These are phyloP conservation scores for Agrotis clavis DNA, from an alignment of 2,888 invertebrate species.

Conservation along the genomic window DNA sequence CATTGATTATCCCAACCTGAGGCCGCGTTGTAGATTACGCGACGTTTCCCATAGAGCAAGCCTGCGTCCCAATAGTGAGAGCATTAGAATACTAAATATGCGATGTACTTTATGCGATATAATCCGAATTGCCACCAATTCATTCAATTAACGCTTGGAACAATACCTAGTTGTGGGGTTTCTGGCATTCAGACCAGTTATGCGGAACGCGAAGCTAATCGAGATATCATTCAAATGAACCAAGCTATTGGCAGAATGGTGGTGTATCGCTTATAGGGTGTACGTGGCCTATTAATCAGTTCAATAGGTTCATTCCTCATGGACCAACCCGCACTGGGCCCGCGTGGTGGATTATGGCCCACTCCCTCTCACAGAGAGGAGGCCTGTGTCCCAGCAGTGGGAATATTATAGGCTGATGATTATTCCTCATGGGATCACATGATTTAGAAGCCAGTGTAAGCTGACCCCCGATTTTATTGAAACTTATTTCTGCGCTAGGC, in stretches of 20 bases:
- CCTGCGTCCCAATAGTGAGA: background rate
- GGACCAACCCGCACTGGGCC: no score
- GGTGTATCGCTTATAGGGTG: conserved; percentile 43
- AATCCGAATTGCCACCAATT: background rate
- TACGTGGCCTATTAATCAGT: conserved; percentile 29
- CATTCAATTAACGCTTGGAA: background rate
- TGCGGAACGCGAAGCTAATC: conserved; percentile 17
- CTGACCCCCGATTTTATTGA: background rate
- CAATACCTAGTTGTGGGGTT: background rate
- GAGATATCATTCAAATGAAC: conserved; percentile 30
- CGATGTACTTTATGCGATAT: background rate
- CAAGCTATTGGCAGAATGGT: conserved; percentile 19
- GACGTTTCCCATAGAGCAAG: no score
- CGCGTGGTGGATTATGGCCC: no score
- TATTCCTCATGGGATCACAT: conserved; percentile 24
- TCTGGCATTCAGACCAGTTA: conserved; percentile 21
- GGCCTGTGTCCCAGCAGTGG: no score
- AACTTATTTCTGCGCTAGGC: background rate
- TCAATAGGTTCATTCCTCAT: conserved; percentile 49
- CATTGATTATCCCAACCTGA: background rate
- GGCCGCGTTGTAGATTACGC: background rate
- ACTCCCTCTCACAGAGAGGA: no score
- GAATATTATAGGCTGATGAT: no score
- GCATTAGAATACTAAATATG: background rate
- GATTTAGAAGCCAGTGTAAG: background rate